These are phyloP conservation scores for Pristionchus pacificus DNA, from an alignment of 1,140 invertebrate genomes.

Conservation along the genomic window DNA sequence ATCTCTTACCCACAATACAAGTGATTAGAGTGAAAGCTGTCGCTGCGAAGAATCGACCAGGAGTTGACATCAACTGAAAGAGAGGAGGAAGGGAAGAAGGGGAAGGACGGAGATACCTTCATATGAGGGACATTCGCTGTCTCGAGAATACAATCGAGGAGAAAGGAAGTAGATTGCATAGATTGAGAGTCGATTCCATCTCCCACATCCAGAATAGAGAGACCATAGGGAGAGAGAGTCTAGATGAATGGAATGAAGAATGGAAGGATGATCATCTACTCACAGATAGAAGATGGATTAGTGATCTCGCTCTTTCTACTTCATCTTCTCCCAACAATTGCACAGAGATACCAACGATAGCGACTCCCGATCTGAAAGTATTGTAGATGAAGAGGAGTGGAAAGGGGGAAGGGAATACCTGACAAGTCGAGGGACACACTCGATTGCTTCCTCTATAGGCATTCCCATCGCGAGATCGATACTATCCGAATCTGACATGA, in stretches of 20 bases:
- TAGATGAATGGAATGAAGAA: neutral
- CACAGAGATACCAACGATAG: neutral
- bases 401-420: neutral
- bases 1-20: constrained; percentile 76
- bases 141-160: neutral
- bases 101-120: neutral
- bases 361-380: neutral
- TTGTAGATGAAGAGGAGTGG: neutral
- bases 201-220: neutral
- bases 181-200: neutral
- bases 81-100: neutral
- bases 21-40: constrained; percentile 88
- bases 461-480: neutral
- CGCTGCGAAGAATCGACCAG: constrained; percentile 84
- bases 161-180: neutral
- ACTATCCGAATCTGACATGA: neutral
- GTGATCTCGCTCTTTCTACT: neutral
- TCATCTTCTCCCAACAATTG: neutral
- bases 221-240: neutral
- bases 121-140: neutral
- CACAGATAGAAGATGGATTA: too few species aligned
- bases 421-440: neutral
- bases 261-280: too few species aligned
- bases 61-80: constrained; percentile 78
- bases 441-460: neutral